Percentiles rank a stretch among this genome's conserved stretches.
Evolutionary conservation across 1,140 invertebrate species (phyloP).

Genomic region (Bombus turneri): DNA sequence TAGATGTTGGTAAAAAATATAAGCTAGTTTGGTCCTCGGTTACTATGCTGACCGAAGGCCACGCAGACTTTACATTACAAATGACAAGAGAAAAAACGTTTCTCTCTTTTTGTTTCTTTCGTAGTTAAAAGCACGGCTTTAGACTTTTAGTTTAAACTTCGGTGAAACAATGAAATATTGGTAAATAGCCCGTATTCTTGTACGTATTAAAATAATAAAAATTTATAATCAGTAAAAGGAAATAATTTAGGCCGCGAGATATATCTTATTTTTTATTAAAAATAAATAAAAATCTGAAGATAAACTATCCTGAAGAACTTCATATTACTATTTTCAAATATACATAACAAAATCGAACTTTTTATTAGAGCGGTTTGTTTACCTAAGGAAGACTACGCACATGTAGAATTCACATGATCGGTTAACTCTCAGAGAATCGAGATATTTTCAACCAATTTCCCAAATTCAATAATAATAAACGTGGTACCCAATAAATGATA

Average conservation of each 20-base stretch:
- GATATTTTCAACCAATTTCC: neutral
- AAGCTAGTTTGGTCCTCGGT: conserved; percentile 74
- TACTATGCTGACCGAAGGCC: conserved; percentile 73
- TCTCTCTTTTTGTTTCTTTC: neutral
- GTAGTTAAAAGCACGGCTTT: conserved; percentile 11
- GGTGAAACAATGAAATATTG: neutral
- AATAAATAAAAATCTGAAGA: neutral
- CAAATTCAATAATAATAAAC: neutral
- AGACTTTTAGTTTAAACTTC: neutral
- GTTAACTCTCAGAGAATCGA: neutral
- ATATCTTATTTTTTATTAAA: neutral
- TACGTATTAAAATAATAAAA: too few species aligned
- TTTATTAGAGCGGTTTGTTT: conserved; percentile 5
- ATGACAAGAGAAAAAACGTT: conserved; percentile 28
- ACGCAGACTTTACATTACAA: conserved; percentile 66
- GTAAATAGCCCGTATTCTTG: neutral
- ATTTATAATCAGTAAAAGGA: neutral
- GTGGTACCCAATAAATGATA: neutral
- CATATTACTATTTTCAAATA: neutral
- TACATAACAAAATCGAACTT: neutral
- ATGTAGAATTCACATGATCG: neutral
- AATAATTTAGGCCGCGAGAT: neutral
- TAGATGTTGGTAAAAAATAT: conserved; percentile 74
- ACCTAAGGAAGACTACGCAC: conserved; percentile 16
- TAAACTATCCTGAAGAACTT: neutral